A percentile compares a stretch with the other conserved stretches of the same genome.
These are phyloP conservation scores for Cyphomyrus discorhynchus DNA, from an alignment of 2,113 vertebrate species.

Conservation along the genomic window DNA sequence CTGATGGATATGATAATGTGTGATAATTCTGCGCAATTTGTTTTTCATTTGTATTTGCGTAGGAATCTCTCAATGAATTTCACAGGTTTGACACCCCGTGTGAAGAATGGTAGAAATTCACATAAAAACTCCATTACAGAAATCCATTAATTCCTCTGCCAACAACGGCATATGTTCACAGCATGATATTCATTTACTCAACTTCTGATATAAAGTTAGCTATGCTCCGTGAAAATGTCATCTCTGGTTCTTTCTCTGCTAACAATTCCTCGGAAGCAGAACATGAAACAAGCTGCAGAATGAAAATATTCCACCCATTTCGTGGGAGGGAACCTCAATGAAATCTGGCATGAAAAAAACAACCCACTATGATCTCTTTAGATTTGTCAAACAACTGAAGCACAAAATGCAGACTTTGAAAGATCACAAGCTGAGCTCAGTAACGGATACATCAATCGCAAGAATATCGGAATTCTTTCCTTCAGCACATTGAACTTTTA, in stretches of 20 bases:
- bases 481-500: background rate
- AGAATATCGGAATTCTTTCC: background rate
- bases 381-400: background rate
- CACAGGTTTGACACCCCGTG: background rate
- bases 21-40: background rate
- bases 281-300: background rate
- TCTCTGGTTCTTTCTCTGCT: background rate
- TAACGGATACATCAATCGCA: background rate
- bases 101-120: background rate
- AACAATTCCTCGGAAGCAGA: background rate
- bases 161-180: background rate
- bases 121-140: background rate
- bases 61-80: background rate
- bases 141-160: slow-evolving; percentile 6
- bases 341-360: background rate
- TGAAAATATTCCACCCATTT: background rate
- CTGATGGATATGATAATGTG: background rate
- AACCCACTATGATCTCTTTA: background rate
- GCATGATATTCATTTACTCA: background rate
- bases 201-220: background rate
- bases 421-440: background rate
- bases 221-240: background rate
- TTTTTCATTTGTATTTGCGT: background rate
- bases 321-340: background rate
- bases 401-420: background rate